Evolutionary conservation across 2,888 invertebrate genomes (phyloP).

Genomic region (Monochamus alternatus): DNA sequence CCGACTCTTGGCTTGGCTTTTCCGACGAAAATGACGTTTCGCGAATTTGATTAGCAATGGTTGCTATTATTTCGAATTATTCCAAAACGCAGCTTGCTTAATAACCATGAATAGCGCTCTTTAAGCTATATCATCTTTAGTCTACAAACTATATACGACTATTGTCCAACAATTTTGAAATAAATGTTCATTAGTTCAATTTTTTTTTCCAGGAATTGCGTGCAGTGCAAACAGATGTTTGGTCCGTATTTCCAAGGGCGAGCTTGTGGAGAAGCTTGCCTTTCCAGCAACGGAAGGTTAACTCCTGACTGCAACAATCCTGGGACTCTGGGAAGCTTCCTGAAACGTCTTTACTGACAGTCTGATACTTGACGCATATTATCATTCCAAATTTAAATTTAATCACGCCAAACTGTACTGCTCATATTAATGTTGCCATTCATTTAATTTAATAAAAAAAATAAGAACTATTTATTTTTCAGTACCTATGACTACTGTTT

Average conservation of each 20-base stretch:
- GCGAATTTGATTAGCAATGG: slow-evolving; percentile 36
- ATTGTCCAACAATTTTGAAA: no score
- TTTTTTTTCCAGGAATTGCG: slow-evolving; percentile 67
- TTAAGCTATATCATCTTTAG: no score
- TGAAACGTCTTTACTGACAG: slow-evolving; percentile 63
- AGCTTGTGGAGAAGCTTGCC: slow-evolving; percentile 71
- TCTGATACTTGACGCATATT: neutral
- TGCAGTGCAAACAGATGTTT: slow-evolving; percentile 72
- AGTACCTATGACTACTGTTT: neutral
- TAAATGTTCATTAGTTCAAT: no score
- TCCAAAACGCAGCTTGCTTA: neutral
- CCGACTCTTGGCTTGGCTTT: slow-evolving; percentile 8
- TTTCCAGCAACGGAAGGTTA: slow-evolving; percentile 61
- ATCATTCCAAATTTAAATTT: neutral
- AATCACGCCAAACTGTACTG: neutral
- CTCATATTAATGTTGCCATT: neutral
- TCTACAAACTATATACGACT: no score
- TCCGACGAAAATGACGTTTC: slow-evolving; percentile 26
- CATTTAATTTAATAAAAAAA: slow-evolving; percentile 7
- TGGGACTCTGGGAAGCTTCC: slow-evolving; percentile 69
- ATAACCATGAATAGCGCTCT: neutral
- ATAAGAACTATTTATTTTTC: neutral
- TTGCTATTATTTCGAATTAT: slow-evolving; percentile 22
- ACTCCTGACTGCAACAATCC: slow-evolving; percentile 73
- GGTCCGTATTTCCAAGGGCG: slow-evolving; percentile 72